These are phyloP conservation scores for Eupeodes luniger DNA, from an alignment of 2,888 invertebrate genomes.

Conservation along the genomic window DNA sequence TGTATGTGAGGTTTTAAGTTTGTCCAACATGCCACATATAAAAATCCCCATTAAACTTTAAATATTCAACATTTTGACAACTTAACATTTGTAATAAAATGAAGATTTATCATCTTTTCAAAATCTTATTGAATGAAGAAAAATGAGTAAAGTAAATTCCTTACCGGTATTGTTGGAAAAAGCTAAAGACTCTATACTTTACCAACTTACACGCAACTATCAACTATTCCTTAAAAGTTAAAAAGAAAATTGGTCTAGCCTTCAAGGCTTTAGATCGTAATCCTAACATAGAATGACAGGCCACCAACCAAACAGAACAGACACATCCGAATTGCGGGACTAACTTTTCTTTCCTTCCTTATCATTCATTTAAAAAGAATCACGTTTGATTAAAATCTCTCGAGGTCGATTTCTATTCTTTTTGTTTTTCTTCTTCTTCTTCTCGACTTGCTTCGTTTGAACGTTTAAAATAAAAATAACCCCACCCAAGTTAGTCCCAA, in stretches of 20 bases:
- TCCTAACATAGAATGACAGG: not conserved
- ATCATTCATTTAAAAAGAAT: not conserved
- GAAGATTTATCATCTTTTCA: no score
- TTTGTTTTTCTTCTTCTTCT: not conserved
- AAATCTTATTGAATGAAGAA: no score
- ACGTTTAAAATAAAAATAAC: not conserved
- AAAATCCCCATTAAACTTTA: no score
- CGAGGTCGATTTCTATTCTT: not conserved
- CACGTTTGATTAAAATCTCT: conserved; percentile 14
- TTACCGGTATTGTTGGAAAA: no score
- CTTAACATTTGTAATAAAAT: no score
- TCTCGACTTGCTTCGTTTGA: not conserved
- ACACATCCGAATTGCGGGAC: not conserved
- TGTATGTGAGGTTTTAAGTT: no score
- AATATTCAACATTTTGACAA: no score
- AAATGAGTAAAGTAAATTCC: no score
- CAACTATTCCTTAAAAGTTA: no score
- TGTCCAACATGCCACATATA: no score
- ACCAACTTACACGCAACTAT: no score
- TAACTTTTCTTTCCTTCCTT: not conserved
- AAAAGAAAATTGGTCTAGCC: not conserved
- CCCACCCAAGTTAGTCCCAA: not conserved
- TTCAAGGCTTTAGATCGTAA: not conserved
- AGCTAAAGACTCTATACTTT: no score
- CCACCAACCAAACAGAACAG: not conserved